These are phyloP conservation scores for Hippopotamyrus pictus DNA, from an alignment of 2,797 vertebrate genomes.

Conservation along the genomic window DNA sequence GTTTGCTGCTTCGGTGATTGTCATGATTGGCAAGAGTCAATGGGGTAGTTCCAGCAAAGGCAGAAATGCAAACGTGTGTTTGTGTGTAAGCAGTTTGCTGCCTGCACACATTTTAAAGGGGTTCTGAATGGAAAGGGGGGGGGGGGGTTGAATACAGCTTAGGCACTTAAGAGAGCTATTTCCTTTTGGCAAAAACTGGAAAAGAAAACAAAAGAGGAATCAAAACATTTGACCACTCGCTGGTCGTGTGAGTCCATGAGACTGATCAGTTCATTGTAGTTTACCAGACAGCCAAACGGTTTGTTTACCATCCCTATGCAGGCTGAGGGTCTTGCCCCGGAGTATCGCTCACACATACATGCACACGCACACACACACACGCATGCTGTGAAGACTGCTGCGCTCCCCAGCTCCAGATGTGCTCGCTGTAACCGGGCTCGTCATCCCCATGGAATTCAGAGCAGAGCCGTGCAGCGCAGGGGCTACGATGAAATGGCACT, in stretches of 20 bases:
- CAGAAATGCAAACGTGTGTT: not conserved
- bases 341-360: not conserved
- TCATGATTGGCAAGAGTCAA: not conserved
- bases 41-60: not conserved
- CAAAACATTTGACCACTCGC: not conserved
- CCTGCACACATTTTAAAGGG: not conserved
- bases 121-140: not conserved
- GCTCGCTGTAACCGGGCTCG: not conserved
- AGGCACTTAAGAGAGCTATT: not conserved
- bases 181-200: not conserved
- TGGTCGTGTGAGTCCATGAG: not conserved
- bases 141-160: not conserved
- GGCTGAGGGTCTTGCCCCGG: not conserved
- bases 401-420: constrained; percentile 19
- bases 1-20: not conserved
- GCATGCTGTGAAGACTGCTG: not conserved
- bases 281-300: not conserved
- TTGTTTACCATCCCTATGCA: not conserved
- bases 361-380: not conserved
- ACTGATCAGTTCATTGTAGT: not conserved
- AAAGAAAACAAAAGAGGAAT: not conserved
- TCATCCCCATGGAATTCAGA: constrained; percentile 18
- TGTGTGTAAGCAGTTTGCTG: not conserved
- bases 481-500: not conserved
- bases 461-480: not conserved